Base-by-base conservation (phyloP, 2,797 vertebrate genomes). In the Anguilla megastoma region DNA sequence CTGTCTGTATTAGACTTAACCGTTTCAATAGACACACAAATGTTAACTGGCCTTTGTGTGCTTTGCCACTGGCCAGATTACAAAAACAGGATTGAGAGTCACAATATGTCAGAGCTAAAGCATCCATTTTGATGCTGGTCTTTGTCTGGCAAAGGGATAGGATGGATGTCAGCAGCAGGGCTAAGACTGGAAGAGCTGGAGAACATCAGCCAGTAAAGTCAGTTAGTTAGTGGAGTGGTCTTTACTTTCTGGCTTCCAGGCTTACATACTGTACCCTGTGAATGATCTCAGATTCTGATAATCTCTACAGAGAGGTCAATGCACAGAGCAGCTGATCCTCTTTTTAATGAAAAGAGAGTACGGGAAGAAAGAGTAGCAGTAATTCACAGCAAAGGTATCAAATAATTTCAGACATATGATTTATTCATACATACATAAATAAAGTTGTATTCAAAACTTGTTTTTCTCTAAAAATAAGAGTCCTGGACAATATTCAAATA, bases 1-100 rank as follows among this genome's bases (percentile, higher is more conserved):
- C 71, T 76, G 71, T 36, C 76, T 41, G 76, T 24, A 24, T 45
- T 45, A 80, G 76, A 80, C 76, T 80, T 80, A 80, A 80, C 76
- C 6, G 76, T 80, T 80, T 80, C 76, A 80, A 80, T 80, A 18
- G 76, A 45, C 18, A 4, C 76, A 80, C 48, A 45, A 80, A 4
- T 8, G 41, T 80, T 80, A 80, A 80, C 76, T 21, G 8, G 33
- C 18, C 76, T 80, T 80, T 80, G 76, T 45, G 76, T 80, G 76
- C 41, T 80, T 80, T 80, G 18, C 76, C 76, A 80, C 16, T 45
- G 76, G 33, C 76, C 21, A 9, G 14, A 24, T 80, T 80, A 80
- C 76, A 80, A 80, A 80, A 80, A 80, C 76, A 80, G 76, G 76
- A 45, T 80, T 80, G 76, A 45, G 36, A 24, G 18, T 24, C 33